A percentile compares a stretch with the other conserved stretches of the same genome.
phyloP scores from a whole-genome alignment of 2,797 vertebrate genomes.

The Hirundo rustica region DNA sequence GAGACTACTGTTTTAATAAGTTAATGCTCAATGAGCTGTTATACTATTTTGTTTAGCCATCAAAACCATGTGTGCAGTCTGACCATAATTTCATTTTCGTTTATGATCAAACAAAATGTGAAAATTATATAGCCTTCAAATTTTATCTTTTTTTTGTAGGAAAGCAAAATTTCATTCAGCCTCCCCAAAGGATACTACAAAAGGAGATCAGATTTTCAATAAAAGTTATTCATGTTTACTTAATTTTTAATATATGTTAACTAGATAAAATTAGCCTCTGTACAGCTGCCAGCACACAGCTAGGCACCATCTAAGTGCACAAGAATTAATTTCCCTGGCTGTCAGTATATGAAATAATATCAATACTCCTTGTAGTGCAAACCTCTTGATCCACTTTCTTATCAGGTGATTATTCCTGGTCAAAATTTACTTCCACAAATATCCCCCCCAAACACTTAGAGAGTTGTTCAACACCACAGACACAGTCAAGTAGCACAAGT shows the following conservation, averaged over 20 bases:
- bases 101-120: not conserved
- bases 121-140: not conserved
- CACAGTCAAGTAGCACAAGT: not conserved
- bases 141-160: not conserved
- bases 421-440: not conserved
- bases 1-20: not conserved
- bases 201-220: not conserved
- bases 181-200: not conserved
- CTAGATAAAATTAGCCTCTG: not conserved
- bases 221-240: not conserved
- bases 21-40: not conserved
- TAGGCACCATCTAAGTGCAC: not conserved
- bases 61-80: not conserved
- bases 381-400: not conserved
- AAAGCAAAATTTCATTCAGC: not conserved
- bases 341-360: not conserved
- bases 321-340: not conserved
- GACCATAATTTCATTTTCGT: slow-evolving; percentile 3
- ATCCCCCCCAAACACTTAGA: not conserved
- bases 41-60: slow-evolving; percentile 4
- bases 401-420: not conserved
- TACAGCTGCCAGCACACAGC: not conserved
- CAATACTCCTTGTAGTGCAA: not conserved
- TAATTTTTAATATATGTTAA: not conserved
- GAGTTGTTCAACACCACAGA: not conserved